These are phyloP conservation scores for Papilio glaucus DNA, from an alignment of 1,140 invertebrate genomes.

Conservation along the genomic window DNA sequence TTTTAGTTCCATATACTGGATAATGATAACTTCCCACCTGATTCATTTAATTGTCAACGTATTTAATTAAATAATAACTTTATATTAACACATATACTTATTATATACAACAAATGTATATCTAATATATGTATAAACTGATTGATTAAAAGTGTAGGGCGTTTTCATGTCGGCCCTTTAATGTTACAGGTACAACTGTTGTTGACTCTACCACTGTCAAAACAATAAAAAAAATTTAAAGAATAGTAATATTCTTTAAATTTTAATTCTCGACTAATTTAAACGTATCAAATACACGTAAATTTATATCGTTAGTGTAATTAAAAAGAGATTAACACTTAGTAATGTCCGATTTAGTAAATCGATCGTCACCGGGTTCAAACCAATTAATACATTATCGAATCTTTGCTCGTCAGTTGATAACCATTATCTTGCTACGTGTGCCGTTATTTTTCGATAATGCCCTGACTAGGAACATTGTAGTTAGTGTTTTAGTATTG, in stretches of 20 bases:
- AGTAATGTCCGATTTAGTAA: not conserved
- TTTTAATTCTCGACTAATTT: not conserved
- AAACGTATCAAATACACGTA: not conserved
- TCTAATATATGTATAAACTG: too few relatives aligned
- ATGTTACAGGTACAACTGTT: too few relatives aligned
- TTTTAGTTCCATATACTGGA: constrained; percentile 1
- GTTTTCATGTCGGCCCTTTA: too few relatives aligned
- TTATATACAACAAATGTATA: too few relatives aligned
- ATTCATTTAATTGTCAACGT: constrained; percentile 6
- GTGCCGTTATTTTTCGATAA: constrained; percentile 41
- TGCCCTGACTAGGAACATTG: not conserved
- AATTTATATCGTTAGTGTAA: not conserved
- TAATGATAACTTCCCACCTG: not conserved
- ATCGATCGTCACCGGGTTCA: constrained; percentile 3
- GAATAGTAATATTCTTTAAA: too few relatives aligned
- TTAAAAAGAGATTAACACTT: constrained; percentile 26
- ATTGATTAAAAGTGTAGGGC: too few relatives aligned
- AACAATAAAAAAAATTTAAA: too few relatives aligned
- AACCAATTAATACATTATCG: constrained; percentile 48
- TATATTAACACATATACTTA: constrained; percentile 4
- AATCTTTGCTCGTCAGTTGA: constrained; percentile 43
- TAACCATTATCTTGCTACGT: constrained; percentile 45
- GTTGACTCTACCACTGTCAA: too few relatives aligned
- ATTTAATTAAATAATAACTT: too few relatives aligned
- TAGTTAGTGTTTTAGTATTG: constrained; percentile 20